Evolutionary conservation across 2,888 invertebrate species (phyloP).

Genomic region (Fragum sueziense): DNA sequence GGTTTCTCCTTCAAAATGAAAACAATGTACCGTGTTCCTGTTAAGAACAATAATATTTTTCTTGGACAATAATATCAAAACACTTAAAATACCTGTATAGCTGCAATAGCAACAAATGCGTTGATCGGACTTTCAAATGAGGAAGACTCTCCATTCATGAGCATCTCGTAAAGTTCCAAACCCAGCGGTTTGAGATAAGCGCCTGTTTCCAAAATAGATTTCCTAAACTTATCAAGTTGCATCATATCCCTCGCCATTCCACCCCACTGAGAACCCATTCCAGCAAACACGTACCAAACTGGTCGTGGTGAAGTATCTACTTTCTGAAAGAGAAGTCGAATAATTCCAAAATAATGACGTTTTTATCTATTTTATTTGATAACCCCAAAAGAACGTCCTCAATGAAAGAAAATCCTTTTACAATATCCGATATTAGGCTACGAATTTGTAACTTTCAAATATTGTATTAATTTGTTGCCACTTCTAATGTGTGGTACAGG

Average conservation of each 20-base stretch:
- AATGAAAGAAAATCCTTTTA: too few species aligned
- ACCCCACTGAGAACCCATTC: constrained; percentile 99
- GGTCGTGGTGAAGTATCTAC: constrained; percentile 87
- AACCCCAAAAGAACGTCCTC: too few species aligned
- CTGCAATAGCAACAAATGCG: constrained; percentile 96
- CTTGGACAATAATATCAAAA: neutral
- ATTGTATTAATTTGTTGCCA: too few species aligned
- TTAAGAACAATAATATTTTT: too few species aligned
- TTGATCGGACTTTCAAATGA: constrained; percentile 93
- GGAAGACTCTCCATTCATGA: constrained; percentile 89
- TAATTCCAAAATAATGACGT: too few species aligned
- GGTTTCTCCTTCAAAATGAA: too few species aligned
- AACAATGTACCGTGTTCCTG: too few species aligned
- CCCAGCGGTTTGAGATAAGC: constrained; percentile 90
- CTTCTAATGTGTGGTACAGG: too few species aligned
- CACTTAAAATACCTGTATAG: constrained; percentile 88
- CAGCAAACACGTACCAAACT: constrained; percentile 97
- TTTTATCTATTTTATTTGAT: too few species aligned
- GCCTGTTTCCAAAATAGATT: constrained; percentile 90
- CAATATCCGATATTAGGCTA: too few species aligned
- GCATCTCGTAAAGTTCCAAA: constrained; percentile 90
- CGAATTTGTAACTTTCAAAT: too few species aligned
- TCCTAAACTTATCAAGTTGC: constrained; percentile 90
- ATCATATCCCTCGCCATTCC: constrained; percentile 97
- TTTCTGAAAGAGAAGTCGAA: constrained; percentile 72